phyloP scores from a whole-genome alignment of 2,113 vertebrate species.

The Xenopus tropicalis region DNA sequence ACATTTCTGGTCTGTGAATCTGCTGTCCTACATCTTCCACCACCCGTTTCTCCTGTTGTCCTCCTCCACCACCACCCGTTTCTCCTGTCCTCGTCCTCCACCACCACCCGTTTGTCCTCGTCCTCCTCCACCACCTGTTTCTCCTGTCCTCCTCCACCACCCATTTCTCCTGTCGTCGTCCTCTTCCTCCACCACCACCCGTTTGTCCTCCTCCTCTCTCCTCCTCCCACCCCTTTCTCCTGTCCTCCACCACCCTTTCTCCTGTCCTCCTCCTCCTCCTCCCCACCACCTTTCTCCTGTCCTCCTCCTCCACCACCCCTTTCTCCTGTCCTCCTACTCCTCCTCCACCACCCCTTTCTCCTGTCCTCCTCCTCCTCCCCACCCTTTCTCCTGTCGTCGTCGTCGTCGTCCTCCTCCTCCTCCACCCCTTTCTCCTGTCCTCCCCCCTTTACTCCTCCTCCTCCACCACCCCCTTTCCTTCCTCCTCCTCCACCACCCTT shows the following conservation, averaged over 20 bases:
- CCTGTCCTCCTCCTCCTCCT: not conserved
- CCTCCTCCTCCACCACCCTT: not conserved
- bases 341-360: no score
- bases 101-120: not conserved
- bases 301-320: not conserved
- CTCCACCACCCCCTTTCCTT: not conserved
- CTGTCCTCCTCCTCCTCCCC: not conserved
- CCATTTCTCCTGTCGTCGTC: no score
- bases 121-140: not conserved
- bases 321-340: no score
- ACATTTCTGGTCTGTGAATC: no score
- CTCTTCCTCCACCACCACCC: no score
- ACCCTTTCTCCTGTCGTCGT: slow-evolving; percentile 41
- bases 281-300: no score
- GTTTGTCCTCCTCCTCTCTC: not conserved
- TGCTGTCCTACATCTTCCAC: no score
- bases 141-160: not conserved
- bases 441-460: not conserved
- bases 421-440: slow-evolving; percentile 43
- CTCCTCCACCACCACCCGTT: no score
- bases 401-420: not conserved
- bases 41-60: no score
- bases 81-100: not conserved
- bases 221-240: slow-evolving; percentile 8
- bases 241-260: slow-evolving; percentile 23